Percentiles rank a stretch among this genome's conserved stretches.
Conservation (phyloP, 2,113 vertebrate species). For the Calyptommatus sinebrachiatus region DNA sequence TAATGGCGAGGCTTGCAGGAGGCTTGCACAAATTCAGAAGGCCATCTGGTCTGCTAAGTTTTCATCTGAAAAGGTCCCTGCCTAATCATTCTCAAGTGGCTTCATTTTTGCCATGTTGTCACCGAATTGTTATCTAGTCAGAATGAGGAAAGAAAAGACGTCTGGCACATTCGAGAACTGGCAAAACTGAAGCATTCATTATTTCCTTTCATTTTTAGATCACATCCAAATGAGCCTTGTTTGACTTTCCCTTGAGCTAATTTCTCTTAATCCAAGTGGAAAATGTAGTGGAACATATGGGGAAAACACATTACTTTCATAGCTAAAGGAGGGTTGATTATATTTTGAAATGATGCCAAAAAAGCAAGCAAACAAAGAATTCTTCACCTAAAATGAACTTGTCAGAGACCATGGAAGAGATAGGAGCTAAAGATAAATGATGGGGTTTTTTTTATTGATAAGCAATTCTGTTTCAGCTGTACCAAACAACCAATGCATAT, state of each 20-base stretch:
- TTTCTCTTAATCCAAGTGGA: conserved; percentile 30
- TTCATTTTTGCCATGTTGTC: conserved; percentile 1
- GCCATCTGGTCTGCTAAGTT: conserved; percentile 29
- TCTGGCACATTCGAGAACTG: conserved; percentile 9
- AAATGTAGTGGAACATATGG: conserved; percentile 28
- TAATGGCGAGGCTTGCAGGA: not conserved
- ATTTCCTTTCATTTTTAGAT: not conserved
- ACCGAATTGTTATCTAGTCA: conserved; percentile 4
- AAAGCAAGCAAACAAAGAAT: conserved; percentile 12
- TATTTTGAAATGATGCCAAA: conserved; percentile 3
- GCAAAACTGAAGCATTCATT: not conserved
- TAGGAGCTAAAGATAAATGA: not conserved
- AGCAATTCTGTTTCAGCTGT: not conserved
- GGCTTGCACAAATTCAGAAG: conserved; percentile 2
- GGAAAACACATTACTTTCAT: conserved; percentile 1
- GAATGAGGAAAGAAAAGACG: not conserved
- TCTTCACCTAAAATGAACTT: conserved; percentile 7
- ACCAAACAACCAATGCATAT: not conserved
- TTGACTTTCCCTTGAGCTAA: conserved; percentile 12
- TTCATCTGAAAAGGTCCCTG: conserved; percentile 20
- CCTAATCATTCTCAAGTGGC: not conserved
- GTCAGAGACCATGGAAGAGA: conserved; percentile 1
- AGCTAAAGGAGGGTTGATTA: not conserved
- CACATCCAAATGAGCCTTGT: conserved; percentile 1
- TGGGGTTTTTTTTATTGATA: not conserved